Evolutionary conservation across 2,888 invertebrate species (phyloP).

Genomic region (Calephelis perditalis): DNA sequence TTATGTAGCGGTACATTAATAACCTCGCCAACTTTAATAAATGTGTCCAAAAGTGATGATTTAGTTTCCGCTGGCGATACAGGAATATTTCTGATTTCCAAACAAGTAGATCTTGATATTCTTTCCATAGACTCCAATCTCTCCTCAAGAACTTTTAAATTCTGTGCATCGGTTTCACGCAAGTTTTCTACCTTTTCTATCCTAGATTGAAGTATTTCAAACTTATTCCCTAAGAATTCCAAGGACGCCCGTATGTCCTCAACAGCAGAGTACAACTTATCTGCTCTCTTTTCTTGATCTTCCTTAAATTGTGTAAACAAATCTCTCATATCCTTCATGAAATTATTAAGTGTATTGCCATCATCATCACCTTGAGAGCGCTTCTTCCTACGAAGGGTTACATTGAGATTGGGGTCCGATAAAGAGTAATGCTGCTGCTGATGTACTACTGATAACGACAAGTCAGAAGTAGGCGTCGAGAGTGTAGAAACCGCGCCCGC

Average conservation of each 20-base stretch:
- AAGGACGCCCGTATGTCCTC: neutral
- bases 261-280: neutral
- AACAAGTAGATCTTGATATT: constrained; percentile 17
- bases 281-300: neutral
- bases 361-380: neutral
- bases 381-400: constrained; percentile 1
- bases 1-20: constrained; percentile 15
- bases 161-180: too few relatives aligned
- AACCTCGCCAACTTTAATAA: neutral
- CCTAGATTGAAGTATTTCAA: too few relatives aligned
- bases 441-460: neutral
- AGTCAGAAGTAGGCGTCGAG: neutral
- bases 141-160: constrained; percentile 13
- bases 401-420: constrained; percentile 2
- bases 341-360: neutral
- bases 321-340: neutral
- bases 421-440: neutral
- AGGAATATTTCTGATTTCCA: constrained; percentile 23
- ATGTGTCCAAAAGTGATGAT: constrained; percentile 8
- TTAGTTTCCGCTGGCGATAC: constrained; percentile 14
- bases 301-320: neutral
- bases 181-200: too few relatives aligned
- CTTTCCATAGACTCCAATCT: constrained; percentile 16
- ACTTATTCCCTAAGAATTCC: neutral
- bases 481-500: neutral